Evolutionary conservation across 30 jellyfish, hydroid and myxozoan species (phyloP), one percentile per base, ranked within the genome.

Genomic region (Aurelia sp.): DNA sequence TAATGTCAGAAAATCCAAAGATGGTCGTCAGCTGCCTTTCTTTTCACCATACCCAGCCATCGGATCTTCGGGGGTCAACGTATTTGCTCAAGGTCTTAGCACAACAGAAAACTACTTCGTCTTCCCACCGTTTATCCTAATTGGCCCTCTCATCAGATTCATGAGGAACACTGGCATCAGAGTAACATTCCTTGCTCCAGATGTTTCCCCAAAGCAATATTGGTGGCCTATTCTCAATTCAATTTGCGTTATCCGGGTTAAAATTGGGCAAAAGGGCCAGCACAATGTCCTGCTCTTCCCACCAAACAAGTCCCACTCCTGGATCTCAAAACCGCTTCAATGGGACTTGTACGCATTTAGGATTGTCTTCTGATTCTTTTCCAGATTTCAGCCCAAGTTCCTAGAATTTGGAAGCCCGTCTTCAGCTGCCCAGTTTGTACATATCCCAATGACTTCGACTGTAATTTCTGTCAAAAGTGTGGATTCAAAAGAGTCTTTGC

Each of bases 181-280:
- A 59, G 30, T 59, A 5, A 59, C 69, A 18, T 59, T 59, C 9
- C 21, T 59, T 18, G 69, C 69, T 5, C 69, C 69, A 59, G 69
- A 59, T 38, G 30, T 21, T 11, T 18, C 30, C 13, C 69, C 69
- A 59, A 59, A 59, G 30, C 21, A 59, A 59, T 59, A 59, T 21
- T 59, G 69, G 69, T 59, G 69, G 69, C 69, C 69, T 21, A 59
- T 59, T 59, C 30, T 59, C 27, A 59, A 59, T 5, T 59, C 69
- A 0, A 21, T 59, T 21, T 59, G 69, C 30, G 50, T 8, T 38
- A 38, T 7, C 50, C 50, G 50, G 50, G 50, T 38, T 5, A 38
- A 38, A 38, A 7, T 38, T 38, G 50, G 50, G 9, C 7, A 5
- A 4, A 38, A 38, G 9, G 50, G 50, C 50, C 50, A 38, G 9